Conservation (phyloP, 2,888 invertebrate genomes). For the Alviniconcha strummeri region DNA sequence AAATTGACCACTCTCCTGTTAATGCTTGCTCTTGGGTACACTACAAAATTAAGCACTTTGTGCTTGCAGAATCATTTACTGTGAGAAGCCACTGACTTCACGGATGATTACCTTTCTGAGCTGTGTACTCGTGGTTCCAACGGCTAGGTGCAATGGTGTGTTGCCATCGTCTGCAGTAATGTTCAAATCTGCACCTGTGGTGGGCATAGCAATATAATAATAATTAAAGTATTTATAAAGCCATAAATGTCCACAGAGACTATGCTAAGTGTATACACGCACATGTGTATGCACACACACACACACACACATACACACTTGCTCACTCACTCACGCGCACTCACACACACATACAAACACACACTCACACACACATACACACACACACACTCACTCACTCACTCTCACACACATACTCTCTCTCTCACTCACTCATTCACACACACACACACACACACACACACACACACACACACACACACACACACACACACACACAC, state of each 20-base stretch:
- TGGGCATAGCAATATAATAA: no score
- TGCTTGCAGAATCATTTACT: no score
- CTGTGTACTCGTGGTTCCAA: no score
- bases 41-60: no score
- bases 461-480: constrained; percentile 4
- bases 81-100: no score
- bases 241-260: neutral
- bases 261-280: neutral
- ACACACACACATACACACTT: neutral
- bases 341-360: neutral
- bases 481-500: neutral
- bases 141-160: no score
- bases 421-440: neutral
- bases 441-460: constrained; percentile 12
- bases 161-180: no score
- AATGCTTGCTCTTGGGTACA: no score
- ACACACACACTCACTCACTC: constrained; percentile 11
- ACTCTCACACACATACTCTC: constrained; percentile 10
- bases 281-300: neutral
- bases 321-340: neutral
- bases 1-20: no score
- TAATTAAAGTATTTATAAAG: no score
- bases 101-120: no score
- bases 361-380: constrained; percentile 16
- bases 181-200: no score